Evolutionary conservation across 2,113 vertebrate genomes (phyloP).

Genomic region (Gymnarchus niloticus): DNA sequence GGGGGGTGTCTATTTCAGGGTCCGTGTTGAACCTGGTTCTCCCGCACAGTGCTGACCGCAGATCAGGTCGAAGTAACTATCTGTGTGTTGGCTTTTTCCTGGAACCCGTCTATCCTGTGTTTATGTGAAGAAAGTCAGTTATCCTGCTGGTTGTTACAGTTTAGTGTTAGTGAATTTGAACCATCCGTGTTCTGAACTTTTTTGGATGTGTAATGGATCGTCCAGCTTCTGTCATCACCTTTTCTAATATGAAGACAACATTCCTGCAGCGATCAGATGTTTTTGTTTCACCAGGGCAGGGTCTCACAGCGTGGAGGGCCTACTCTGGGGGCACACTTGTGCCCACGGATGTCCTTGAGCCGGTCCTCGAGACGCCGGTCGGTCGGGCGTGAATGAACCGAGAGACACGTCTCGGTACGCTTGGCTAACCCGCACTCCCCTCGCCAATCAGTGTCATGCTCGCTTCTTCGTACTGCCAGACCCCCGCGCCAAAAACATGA

Average conservation of each 20-base stretch:
- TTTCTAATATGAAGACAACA: background rate
- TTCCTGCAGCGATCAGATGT: background rate
- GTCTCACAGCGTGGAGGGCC: background rate
- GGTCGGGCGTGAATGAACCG: background rate
- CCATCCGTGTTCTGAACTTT: background rate
- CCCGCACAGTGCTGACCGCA: background rate
- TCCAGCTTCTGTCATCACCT: background rate
- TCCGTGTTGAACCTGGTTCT: background rate
- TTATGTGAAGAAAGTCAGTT: background rate
- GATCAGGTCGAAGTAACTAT: no score
- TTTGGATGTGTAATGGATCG: no score
- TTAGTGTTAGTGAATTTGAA: background rate
- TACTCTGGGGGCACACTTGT: no score
- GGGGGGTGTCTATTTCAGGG: background rate
- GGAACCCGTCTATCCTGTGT: background rate
- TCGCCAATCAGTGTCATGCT: background rate
- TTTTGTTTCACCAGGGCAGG: background rate
- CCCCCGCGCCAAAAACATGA: background rate
- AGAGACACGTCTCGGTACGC: constrained; percentile 7
- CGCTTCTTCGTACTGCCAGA: background rate
- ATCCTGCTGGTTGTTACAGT: background rate
- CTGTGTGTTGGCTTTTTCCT: background rate
- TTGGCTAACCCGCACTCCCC: background rate
- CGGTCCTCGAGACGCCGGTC: background rate
- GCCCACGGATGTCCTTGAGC: background rate